Percentiles rank a stretch among this genome's conserved stretches.
Evolutionary conservation across 1,140 invertebrate genomes (phyloP).

Genomic region (Panulirus ornatus): DNA sequence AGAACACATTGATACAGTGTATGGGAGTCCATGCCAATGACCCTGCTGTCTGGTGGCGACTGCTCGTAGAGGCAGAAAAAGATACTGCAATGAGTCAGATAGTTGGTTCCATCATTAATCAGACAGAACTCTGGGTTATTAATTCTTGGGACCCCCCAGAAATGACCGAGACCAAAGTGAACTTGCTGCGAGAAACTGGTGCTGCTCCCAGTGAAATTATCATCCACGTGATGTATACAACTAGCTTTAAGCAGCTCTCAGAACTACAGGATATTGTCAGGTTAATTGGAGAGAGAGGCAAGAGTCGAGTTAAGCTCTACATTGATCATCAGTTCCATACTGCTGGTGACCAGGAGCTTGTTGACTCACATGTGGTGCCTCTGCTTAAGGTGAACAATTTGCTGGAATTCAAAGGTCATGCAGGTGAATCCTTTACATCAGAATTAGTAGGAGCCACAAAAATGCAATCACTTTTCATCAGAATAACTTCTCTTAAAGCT

Average conservation of each 20-base stretch:
- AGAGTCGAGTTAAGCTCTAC: slow-evolving; percentile 34
- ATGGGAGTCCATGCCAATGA: slow-evolving; percentile 8
- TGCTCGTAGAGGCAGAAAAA: slow-evolving; percentile 43
- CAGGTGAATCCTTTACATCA: slow-evolving; percentile 5
- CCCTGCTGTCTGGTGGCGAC: not conserved
- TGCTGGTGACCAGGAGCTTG: not conserved
- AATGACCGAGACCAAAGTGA: slow-evolving; percentile 43
- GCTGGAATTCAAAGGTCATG: slow-evolving; percentile 51
- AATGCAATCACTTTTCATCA: slow-evolving; percentile 39
- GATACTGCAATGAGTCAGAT: slow-evolving; percentile 25
- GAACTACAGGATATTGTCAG: slow-evolving; percentile 24
- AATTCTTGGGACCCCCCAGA: slow-evolving; percentile 36
- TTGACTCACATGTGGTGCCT: slow-evolving; percentile 8
- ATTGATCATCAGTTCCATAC: slow-evolving; percentile 37
- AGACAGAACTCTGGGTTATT: slow-evolving; percentile 23
- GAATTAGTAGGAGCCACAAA: slow-evolving; percentile 9
- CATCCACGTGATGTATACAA: slow-evolving; percentile 39
- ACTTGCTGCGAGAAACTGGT: slow-evolving; percentile 33
- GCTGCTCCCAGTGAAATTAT: slow-evolving; percentile 29
- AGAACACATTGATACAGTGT: not conserved
- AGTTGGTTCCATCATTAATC: slow-evolving; percentile 34
- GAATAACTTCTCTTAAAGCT: slow-evolving; percentile 40
- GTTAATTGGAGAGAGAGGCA: slow-evolving; percentile 25
- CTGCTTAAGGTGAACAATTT: slow-evolving; percentile 17
- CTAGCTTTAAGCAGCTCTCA: not conserved